phyloP scores from a whole-genome alignment of 2,113 vertebrate species.

The Caranx ignobilis region DNA sequence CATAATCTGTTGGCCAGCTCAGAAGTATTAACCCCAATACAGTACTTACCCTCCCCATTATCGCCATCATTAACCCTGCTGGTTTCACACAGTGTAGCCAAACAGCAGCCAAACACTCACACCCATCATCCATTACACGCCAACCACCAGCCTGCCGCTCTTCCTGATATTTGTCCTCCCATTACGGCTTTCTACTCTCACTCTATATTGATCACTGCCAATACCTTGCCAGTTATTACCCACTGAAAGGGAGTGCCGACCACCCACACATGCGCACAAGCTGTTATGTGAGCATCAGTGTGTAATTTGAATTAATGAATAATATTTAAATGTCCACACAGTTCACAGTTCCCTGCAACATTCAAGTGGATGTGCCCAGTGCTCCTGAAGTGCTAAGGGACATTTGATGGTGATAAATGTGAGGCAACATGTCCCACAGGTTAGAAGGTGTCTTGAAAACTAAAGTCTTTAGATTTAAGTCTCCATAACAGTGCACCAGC shows the following conservation, averaged over 20 bases:
- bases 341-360: too few species aligned
- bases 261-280: conserved; percentile 2
- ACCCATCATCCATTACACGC: conserved; percentile 68
- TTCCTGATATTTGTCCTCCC: conserved; percentile 67
- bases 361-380: too few species aligned
- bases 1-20: conserved; percentile 68
- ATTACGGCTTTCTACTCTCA: conserved; percentile 64
- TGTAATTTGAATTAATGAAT: too few species aligned
- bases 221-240: conserved; percentile 58
- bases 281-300: not conserved
- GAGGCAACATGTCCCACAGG: too few species aligned
- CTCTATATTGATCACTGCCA: conserved; percentile 59
- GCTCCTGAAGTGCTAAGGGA: too few species aligned
- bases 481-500: not conserved
- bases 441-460: not conserved
- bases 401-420: too few species aligned
- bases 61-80: conserved; percentile 66
- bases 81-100: conserved; percentile 55
- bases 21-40: conserved; percentile 78
- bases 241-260: conserved; percentile 11
- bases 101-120: conserved; percentile 55
- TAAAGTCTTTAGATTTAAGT: not conserved
- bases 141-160: conserved; percentile 45
- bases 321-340: too few species aligned
- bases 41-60: conserved; percentile 67